These are phyloP conservation scores for Porphyrio hochstetteri DNA, from an alignment of 2,113 vertebrate species.

Conservation along the genomic window DNA sequence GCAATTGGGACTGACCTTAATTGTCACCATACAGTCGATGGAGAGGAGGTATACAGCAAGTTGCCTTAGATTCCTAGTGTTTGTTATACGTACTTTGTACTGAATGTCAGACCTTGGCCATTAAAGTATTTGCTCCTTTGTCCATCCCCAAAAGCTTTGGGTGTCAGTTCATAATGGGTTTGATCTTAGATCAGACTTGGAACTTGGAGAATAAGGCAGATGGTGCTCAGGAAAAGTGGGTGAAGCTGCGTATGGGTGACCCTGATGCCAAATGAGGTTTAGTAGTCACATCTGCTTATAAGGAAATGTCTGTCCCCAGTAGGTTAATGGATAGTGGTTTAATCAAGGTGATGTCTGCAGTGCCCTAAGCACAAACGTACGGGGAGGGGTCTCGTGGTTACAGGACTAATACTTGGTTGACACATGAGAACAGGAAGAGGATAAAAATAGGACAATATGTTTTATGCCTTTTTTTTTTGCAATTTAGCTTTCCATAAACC, in stretches of 20 bases:
- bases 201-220: neutral
- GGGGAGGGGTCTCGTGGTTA: neutral
- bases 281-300: neutral
- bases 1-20: neutral
- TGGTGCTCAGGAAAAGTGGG: neutral
- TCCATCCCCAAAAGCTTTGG: neutral
- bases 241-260: accelerated
- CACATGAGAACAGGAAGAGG: neutral
- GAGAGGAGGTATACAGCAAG: neutral
- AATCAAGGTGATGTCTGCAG: neutral
- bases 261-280: neutral
- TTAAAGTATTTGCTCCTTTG: neutral
- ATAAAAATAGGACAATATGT: neutral
- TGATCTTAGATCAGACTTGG: neutral
- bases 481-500: neutral
- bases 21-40: too few species aligned
- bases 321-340: neutral
- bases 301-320: neutral
- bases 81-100: neutral
- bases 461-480: neutral
- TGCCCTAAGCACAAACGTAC: neutral
- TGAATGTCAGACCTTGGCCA: neutral
- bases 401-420: neutral
- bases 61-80: neutral
- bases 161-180: neutral